Evolutionary conservation across 2,797 vertebrate genomes (phyloP).

Genomic region (Discoglossus pictus): DNA sequence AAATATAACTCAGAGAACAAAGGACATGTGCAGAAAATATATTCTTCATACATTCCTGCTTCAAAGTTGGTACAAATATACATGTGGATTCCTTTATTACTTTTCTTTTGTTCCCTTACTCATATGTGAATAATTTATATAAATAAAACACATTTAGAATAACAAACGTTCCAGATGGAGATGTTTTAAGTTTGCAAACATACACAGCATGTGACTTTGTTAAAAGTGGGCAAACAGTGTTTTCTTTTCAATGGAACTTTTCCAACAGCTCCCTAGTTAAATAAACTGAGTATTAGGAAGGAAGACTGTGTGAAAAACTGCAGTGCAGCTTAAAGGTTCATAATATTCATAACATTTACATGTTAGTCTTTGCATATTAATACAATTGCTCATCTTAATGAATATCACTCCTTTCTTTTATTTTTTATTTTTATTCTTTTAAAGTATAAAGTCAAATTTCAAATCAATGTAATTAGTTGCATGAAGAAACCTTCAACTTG

Average conservation of each 20-base stretch:
- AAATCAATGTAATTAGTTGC: too few relatives aligned
- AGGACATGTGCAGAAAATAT: too few relatives aligned
- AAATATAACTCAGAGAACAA: too few relatives aligned
- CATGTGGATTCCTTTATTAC: background rate
- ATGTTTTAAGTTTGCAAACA: constrained; percentile 32
- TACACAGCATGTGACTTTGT: constrained; percentile 32
- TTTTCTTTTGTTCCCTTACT: constrained; percentile 17
- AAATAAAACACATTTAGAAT: constrained; percentile 39
- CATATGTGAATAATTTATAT: constrained; percentile 24
- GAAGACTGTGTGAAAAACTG: constrained; percentile 29
- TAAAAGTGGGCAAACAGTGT: constrained; percentile 30
- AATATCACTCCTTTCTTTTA: too few relatives aligned
- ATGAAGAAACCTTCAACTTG: too few relatives aligned
- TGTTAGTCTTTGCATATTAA: too few relatives aligned
- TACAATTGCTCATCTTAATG: too few relatives aligned
- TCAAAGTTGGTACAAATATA: background rate
- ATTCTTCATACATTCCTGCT: too few relatives aligned
- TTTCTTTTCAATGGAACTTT: constrained; percentile 40
- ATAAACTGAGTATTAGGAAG: constrained; percentile 42
- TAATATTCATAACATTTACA: constrained; percentile 12
- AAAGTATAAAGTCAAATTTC: too few relatives aligned
- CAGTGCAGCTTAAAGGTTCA: constrained; percentile 9
- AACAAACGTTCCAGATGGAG: constrained; percentile 24
- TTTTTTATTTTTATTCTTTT: too few relatives aligned
- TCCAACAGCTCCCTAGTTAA: constrained; percentile 38